Percentiles rank a stretch among this genome's conserved stretches.
Evolutionary conservation across 2,797 vertebrate species (phyloP).

Genomic region (Paramormyrops hopkinsi): DNA sequence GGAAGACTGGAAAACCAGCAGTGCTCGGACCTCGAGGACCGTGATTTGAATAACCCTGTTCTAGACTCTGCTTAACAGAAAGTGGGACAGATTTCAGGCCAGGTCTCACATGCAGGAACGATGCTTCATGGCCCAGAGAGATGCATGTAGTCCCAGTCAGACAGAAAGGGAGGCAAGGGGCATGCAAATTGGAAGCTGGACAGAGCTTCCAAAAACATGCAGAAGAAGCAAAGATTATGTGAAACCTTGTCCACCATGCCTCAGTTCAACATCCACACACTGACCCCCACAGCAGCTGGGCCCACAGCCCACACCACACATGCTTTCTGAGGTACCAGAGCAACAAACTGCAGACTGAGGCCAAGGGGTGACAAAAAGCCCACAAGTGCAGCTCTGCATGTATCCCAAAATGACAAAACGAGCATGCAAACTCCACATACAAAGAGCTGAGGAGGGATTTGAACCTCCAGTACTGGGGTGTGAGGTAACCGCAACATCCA

Average conservation of each 20-base stretch:
- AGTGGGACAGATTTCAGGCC: background rate
- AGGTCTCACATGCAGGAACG: background rate
- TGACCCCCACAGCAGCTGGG: background rate
- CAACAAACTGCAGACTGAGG: background rate
- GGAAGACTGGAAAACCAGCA: no score
- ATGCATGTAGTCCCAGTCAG: background rate
- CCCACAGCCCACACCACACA: background rate
- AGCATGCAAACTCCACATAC: background rate
- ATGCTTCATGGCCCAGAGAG: background rate
- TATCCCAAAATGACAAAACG: background rate
- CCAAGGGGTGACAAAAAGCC: background rate
- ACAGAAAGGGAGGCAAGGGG: background rate
- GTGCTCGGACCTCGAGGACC: no score
- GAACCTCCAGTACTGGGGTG: background rate
- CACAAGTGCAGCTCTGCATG: background rate
- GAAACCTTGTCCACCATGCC: background rate
- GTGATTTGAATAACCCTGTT: no score
- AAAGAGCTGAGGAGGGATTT: background rate
- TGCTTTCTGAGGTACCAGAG: background rate
- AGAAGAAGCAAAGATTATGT: background rate
- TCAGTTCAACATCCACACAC: background rate
- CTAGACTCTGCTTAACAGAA: background rate
- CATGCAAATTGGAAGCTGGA: background rate
- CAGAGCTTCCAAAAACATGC: background rate
- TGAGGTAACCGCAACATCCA: background rate